Base-by-base conservation (phyloP, 92 coral and sea anemone genomes). In the Heliopora coerulea region DNA sequence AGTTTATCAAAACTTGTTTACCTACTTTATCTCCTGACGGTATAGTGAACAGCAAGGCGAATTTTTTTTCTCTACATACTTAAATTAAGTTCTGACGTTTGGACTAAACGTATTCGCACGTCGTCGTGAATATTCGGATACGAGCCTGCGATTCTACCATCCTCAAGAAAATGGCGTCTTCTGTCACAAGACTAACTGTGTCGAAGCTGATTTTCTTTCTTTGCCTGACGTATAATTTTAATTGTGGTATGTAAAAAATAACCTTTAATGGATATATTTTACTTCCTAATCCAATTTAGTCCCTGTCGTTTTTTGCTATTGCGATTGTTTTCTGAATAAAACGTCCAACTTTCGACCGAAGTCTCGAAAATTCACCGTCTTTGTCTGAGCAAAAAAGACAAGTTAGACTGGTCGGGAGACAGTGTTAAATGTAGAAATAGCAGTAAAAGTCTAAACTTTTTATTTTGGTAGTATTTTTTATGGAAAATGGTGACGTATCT, bases 181-280 rank as follows among this genome's bases (percentile, higher is more conserved):
- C 30, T 35, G 39, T 34, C 33, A 54, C 58, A 67, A 56, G 31
- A 49, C 25, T 41, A 26, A 23, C 41, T 67, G 58, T 27, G 48
- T 5, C 58, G 59, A 49, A 23, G 59, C 74, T 48, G 59, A 46
- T 44, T 46, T 67, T 67, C 44, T 67, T 44, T 67, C 59, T 67
- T 40, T 27, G 24, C 37, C 54, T 67, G 14, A 25, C 34, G 39
- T 46, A 23, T 19, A 25, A 67, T 14, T 20, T 44, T n/a, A 24
- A 25, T 67, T 49, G 30, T 42, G 57, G 74, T 67, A 28, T 44
- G 74, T 67, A 27, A 8, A 67, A 44, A 67, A 67, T 67, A 48
- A 44, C 0, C 5, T 67, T 8, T 27, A n/a, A 49, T 13, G 26
- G 0, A 24, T 10, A 18, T 15, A 28, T 29, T 67, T 2, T 67